These are phyloP conservation scores for Epinotia ramella DNA, from an alignment of 2,888 invertebrate genomes.

Conservation along the genomic window DNA sequence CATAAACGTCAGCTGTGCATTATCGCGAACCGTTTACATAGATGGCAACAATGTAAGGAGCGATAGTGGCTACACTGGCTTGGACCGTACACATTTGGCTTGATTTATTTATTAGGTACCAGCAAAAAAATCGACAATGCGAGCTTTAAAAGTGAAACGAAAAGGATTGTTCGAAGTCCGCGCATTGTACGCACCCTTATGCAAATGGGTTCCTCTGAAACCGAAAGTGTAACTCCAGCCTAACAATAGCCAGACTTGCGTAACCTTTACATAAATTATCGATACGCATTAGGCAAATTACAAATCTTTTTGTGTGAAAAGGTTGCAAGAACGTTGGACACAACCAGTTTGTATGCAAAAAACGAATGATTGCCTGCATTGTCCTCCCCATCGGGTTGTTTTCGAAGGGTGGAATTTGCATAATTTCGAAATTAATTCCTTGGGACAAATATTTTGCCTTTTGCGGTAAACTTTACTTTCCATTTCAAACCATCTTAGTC, in stretches of 20 bases:
- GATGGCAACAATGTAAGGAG: constrained; percentile 68
- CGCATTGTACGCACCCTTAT: constrained; percentile 78
- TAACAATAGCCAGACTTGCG: constrained; percentile 70
- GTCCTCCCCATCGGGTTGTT: constrained; percentile 43
- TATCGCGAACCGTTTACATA: constrained; percentile 51
- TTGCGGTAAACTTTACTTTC: constrained; percentile 79
- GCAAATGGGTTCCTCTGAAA: constrained; percentile 83
- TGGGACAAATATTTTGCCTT: constrained; percentile 76
- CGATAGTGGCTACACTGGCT: constrained; percentile 53
- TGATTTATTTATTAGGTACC: constrained; percentile 82
- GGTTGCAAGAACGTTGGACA: constrained; percentile 59
- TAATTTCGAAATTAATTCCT: constrained; percentile 66
- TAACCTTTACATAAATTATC: constrained; percentile 81
- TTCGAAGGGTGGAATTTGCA: constrained; percentile 72
- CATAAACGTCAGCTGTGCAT: constrained; percentile 38
- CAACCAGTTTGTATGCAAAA: constrained; percentile 68
- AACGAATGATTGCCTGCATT: constrained; percentile 60
- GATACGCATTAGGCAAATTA: constrained; percentile 81
- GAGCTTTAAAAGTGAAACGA: constrained; percentile 81
- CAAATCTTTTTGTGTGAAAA: constrained; percentile 64
- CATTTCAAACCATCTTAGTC: constrained; percentile 56
- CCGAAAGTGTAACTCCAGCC: constrained; percentile 72
- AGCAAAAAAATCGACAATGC: constrained; percentile 80
- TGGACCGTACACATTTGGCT: constrained; percentile 75
- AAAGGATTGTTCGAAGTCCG: constrained; percentile 73